These are phyloP conservation scores for Ylistrum balloti DNA, from an alignment of 1,140 invertebrate species.

Conservation along the genomic window DNA sequence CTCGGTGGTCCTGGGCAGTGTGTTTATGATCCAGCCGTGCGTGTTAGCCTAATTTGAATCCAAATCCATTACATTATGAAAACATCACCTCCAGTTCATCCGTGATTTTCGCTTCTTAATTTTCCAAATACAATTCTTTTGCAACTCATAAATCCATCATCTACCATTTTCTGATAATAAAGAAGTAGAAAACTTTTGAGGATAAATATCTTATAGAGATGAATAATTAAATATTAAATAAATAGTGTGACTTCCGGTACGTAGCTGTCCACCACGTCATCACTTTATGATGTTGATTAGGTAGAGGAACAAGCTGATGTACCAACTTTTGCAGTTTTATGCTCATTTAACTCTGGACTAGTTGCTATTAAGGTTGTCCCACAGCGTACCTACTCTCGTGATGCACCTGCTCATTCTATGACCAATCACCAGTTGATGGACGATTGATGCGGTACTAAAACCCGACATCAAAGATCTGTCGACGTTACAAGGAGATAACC, in stretches of 20 bases:
- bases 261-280: background rate
- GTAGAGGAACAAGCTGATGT: background rate
- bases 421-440: background rate
- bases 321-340: background rate
- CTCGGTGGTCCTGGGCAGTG: background rate
- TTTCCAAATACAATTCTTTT: background rate
- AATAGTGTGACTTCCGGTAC: background rate
- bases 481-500: background rate
- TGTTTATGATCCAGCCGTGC: background rate
- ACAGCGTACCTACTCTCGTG: background rate
- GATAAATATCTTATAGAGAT: background rate
- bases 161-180: background rate
- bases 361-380: background rate
- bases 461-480: background rate
- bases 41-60: background rate
- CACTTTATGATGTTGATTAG: background rate
- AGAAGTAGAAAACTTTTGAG: background rate
- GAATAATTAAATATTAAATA: conserved; percentile 12
- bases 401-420: background rate
- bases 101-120: background rate
- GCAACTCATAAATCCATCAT: too few species aligned
- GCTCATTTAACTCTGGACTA: background rate
- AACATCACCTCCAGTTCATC: background rate
- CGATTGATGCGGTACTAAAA: conserved; percentile 15
- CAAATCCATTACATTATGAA: background rate